Evolutionary conservation across 2,797 vertebrate genomes (phyloP), one percentile per base, ranked within the genome.

Genomic region (Lycodopsis pacificus): DNA sequence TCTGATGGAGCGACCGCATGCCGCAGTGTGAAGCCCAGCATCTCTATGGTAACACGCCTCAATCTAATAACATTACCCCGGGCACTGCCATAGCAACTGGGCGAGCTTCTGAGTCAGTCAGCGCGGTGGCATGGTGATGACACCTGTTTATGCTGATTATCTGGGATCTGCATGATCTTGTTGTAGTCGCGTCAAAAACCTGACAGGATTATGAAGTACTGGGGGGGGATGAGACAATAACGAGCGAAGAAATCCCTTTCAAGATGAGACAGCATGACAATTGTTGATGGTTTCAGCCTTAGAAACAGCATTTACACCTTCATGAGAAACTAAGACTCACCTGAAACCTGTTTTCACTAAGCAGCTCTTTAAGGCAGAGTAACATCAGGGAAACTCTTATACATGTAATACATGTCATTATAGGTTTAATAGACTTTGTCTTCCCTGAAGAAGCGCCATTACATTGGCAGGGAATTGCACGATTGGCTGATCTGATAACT

Each of bases 21-120:
- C 63, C 38, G 73, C 92, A 84, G 86, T 42, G 75, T 38, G 88
- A 84, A 54, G 53, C 76, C 79, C 65, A 4, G 62, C n/a, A 90
- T 95, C 90, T 73, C 94, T 91, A 94, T 94, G 93, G 94, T 92
- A 91, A 95, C 93, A 64, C 73, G 69, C 90, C 87, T 88, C 87
- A 63, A 56, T 84, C 82, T 89, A 84, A 90, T 89, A 74, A 80
- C 85, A 92, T 92, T 86, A 94, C 77, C 89, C 78, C 70, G 22
- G 80, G 27, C 54, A 87, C 91, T 82, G 86, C 92, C 89, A 92
- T 90, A 87, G 92, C 87, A 93, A 95, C 93, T 54, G 90, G 82
- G 91, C 89, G 87, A 90, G 87, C 73, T 78, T 88, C 80, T 72
- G 81, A 82, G 76, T 85, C 78, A 82, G 61, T 81, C 81, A 58